phyloP scores from a whole-genome alignment of 2,888 invertebrate genomes.

The Autographa pulchrina region DNA sequence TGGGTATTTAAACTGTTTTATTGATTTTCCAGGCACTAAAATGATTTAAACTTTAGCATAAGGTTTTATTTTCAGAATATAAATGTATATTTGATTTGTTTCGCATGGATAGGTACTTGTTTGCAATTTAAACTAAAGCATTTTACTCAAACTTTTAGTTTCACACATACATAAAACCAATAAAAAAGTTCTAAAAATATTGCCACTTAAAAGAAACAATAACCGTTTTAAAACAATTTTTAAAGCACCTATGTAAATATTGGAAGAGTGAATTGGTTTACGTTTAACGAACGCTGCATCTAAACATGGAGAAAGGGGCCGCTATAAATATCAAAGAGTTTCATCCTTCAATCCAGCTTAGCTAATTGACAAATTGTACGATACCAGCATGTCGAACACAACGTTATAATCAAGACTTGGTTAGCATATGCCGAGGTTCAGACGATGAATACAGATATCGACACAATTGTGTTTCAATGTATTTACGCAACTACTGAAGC shows the following conservation, averaged over 20 bases:
- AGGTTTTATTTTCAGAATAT: no score
- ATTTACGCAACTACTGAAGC: slow-evolving; percentile 39
- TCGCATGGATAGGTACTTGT: no score
- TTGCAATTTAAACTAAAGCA: no score
- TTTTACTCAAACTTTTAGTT: no score
- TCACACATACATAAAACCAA: slow-evolving; percentile 9
- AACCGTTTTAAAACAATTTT: slow-evolving; percentile 22
- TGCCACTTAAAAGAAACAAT: slow-evolving; percentile 30
- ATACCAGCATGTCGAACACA: slow-evolving; percentile 68
- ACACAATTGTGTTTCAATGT: slow-evolving; percentile 38
- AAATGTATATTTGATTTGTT: no score
- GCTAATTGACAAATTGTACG: slow-evolving; percentile 70
- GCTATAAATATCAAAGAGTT: slow-evolving; percentile 52
- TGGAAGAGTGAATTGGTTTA: slow-evolving; percentile 41
- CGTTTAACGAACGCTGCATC: slow-evolving; percentile 31
- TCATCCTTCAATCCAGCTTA: slow-evolving; percentile 51
- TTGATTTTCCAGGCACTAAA: no score
- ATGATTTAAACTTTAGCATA: no score
- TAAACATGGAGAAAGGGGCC: slow-evolving; percentile 27
- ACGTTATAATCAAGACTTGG: slow-evolving; percentile 53
- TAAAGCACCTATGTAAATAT: slow-evolving; percentile 43
- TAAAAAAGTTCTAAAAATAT: slow-evolving; percentile 35
- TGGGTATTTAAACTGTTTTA: no score
- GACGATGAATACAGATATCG: slow-evolving; percentile 49
- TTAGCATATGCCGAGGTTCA: slow-evolving; percentile 49